Conservation (phyloP, 1,140 invertebrate genomes). For the Sipha flava region DNA sequence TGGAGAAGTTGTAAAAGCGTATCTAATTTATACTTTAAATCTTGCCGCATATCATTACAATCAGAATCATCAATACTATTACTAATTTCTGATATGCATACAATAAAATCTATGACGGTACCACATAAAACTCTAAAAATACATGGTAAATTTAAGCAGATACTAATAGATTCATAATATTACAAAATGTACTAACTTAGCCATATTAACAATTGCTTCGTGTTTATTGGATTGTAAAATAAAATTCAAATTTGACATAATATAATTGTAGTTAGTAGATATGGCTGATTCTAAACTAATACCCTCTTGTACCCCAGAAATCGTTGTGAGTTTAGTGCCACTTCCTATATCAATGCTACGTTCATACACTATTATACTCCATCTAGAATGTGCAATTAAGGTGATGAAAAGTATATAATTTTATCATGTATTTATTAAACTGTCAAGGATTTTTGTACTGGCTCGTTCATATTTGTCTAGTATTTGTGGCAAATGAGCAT, state of each 20-base stretch:
- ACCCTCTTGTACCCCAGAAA: conserved; percentile 37
- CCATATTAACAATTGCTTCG: conserved; percentile 61
- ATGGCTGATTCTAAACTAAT: conserved; percentile 38
- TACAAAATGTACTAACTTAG: conserved; percentile 52
- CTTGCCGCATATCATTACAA: conserved; percentile 59
- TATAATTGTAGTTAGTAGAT: conserved; percentile 64
- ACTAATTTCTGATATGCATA: conserved; percentile 52
- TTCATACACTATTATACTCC: conserved; percentile 89
- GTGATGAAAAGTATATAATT: neutral
- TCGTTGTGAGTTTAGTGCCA: conserved; percentile 48
- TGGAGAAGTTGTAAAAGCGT: conserved; percentile 62
- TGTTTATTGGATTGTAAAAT: conserved; percentile 80
- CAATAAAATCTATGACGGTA: conserved; percentile 68
- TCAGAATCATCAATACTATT: conserved; percentile 53
- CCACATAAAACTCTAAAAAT: conserved; percentile 59
- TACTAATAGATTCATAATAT: neutral
- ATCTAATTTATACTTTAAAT: conserved; percentile 69
- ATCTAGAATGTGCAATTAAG: conserved; percentile 47
- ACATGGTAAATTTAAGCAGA: conserved; percentile 24
- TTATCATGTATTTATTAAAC: conserved; percentile 45
- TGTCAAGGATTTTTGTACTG: conserved; percentile 90
- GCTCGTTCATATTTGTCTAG: conserved; percentile 89
- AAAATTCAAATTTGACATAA: conserved; percentile 72
- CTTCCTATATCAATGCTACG: conserved; percentile 56
- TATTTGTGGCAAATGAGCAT: conserved; percentile 81